phyloP scores from a whole-genome alignment of 2,888 invertebrate species.

The Catonia carolina region DNA sequence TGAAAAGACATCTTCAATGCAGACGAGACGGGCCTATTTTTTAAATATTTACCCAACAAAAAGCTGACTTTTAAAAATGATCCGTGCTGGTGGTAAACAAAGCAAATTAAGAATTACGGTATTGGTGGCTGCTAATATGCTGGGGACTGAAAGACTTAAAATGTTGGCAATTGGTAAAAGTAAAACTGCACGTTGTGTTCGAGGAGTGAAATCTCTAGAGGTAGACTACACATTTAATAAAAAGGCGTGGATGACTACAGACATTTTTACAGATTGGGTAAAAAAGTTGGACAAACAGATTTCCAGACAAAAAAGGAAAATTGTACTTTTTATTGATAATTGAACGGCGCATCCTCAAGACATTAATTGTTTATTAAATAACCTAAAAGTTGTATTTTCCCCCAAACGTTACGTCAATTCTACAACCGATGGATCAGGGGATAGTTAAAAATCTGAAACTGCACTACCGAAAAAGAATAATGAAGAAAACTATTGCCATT shows the following conservation, averaged over 20 bases:
- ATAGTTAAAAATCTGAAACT: slow-evolving; percentile 25
- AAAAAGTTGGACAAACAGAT: slow-evolving; percentile 16
- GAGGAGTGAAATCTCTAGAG: slow-evolving; percentile 16
- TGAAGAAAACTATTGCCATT: too few relatives aligned
- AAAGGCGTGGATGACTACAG: slow-evolving; percentile 25
- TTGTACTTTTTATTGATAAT: slow-evolving; percentile 21
- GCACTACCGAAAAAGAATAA: not conserved
- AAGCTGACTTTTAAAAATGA: slow-evolving; percentile 35
- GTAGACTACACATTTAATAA: slow-evolving; percentile 17
- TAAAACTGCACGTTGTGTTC: slow-evolving; percentile 21
- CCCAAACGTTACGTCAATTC: slow-evolving; percentile 17
- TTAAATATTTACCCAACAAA: slow-evolving; percentile 34
- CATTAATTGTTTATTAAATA: slow-evolving; percentile 1
- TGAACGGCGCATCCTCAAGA: slow-evolving; percentile 19
- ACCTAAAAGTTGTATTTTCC: slow-evolving; percentile 17
- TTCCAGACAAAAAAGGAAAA: slow-evolving; percentile 7
- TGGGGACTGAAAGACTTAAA: slow-evolving; percentile 21
- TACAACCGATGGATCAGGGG: slow-evolving; percentile 30
- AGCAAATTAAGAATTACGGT: slow-evolving; percentile 35
- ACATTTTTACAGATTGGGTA: slow-evolving; percentile 17
- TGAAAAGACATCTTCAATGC: slow-evolving; percentile 35
- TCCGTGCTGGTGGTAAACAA: slow-evolving; percentile 39
- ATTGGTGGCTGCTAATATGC: slow-evolving; percentile 19
- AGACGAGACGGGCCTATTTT: slow-evolving; percentile 36
- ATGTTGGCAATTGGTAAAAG: slow-evolving; percentile 20